Evolutionary conservation across 2,113 vertebrate species (phyloP), one percentile per base, ranked within the genome.

Genomic region (Microcebus tavaratra): DNA sequence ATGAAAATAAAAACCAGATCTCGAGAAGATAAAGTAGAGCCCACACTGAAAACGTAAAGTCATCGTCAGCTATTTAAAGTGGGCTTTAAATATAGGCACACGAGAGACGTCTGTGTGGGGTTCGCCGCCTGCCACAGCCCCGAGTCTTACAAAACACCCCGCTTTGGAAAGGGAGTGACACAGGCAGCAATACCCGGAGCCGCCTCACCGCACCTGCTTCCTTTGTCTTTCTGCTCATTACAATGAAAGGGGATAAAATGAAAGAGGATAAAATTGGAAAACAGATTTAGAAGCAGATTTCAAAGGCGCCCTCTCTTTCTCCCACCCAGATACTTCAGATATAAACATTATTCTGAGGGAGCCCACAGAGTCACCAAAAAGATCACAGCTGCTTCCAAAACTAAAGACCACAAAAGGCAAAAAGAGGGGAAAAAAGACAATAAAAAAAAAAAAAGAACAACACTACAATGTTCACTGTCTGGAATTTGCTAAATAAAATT

Each of bases 81-180:
- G 12, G 3, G 0, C 13, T 57, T 29, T 53, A 20, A 23, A 23
- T 7, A n/a, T 9, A 61, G 8, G 34, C 3, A 3, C 0, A 23
- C 0, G 1, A 14, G 27, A 17, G 18, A 21, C 59, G 29, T 36
- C 5, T 20, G 27, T 5, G 0, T 8, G n/a, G 57, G 67, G 5
- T 8, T 36, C 5, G 4, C 7, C 14, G 42, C 10, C 53, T 7
- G 18, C 0, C 0, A 3, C 23, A 34, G 3, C 17, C 29, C 20
- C 12, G 25, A 6, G 15, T 39, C 39, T 79, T 6, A 18, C 0
- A 4, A 42, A 48, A 17, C 39, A 25, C 27, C 45, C 59, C 59
- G 17, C 34, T 31, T 15, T 73, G 29, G 18, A n/a, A 55, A 61
- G 29, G 12, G 53, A 59, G 0, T 3, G 3, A 1, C 2, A 0